Evolutionary conservation across 2,888 invertebrate genomes (phyloP), one percentile per base, ranked within the genome.

Genomic region (Unio pictorum): DNA sequence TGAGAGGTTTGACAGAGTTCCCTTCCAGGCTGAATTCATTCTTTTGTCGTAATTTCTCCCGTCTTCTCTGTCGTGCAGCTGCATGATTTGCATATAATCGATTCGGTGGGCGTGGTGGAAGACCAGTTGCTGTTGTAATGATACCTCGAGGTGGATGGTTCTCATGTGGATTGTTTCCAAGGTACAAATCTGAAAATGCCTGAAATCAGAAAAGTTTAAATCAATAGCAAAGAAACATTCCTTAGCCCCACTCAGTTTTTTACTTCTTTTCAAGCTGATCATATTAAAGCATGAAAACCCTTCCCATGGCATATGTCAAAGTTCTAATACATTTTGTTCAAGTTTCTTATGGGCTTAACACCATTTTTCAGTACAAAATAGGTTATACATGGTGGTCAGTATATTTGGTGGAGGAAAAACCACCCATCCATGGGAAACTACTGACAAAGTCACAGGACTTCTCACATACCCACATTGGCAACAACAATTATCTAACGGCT

Each of bases 161-260:
- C 54, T 74, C 64, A 45, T 73, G 73, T n/a, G 84, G 83, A 62
- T 78, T 78, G 72, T 84, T 83, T 23, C 84, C 84, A 28, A 84
- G 76, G 68, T 81, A 84, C 62, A 84, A 70, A 67, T 81, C 81
- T 61, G 81, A 73, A 60, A 80, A 80, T 57, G 74, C 63, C 80
- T 81, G 76, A 17, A 72, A 79, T 15, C 0, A 60, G 30, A 23
- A 59, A 55, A 55, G 15, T 34, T 66, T 1, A 57, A 15, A 45
- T 60, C 18, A 6, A 60, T 60, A 28, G 4, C n/a, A 63, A 4
- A 59, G 23, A 15, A 61, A 23, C 45, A 59, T 54, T 59, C 6
- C 28, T n/a, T 57, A 20, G 57, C 23, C 26, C 17, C 55, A 7
- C 17, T 26, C 26, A 60, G 7, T 60, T 60, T 26, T 60, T 28